phyloP scores from a whole-genome alignment of 2,113 vertebrate species.

The Vulpes ferrilata region DNA sequence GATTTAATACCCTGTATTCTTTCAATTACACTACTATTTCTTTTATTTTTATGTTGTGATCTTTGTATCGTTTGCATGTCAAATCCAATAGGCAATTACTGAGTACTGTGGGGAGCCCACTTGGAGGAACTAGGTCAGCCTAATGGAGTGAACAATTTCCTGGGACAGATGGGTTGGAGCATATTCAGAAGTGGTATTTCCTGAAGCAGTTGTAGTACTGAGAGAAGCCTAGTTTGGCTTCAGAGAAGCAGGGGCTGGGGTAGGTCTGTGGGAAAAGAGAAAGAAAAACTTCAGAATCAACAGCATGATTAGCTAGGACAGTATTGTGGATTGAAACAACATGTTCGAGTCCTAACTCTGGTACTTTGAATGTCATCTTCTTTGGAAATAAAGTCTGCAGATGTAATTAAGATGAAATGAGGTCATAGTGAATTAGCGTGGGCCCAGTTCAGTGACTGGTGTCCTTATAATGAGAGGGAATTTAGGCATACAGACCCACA shows the following conservation, averaged over 20 bases:
- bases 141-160: background rate
- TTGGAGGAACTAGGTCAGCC: background rate
- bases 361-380: background rate
- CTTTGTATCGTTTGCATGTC: background rate
- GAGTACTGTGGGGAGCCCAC: background rate
- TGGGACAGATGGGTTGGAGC: background rate
- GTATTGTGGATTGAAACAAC: background rate
- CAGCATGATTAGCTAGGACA: background rate
- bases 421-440: background rate
- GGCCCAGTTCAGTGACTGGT: background rate
- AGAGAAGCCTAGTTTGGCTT: background rate
- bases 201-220: background rate
- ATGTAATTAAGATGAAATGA: background rate
- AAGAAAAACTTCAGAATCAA: background rate
- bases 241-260: background rate
- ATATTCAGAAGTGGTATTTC: background rate
- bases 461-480: background rate
- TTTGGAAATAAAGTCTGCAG: background rate
- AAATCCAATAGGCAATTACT: background rate
- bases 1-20: background rate
- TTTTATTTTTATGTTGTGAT: constrained; percentile 15
- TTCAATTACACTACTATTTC: constrained; percentile 2
- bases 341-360: background rate
- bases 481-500: background rate
- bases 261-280: background rate